Base-by-base conservation (phyloP, 2,113 vertebrate genomes). In the Pseudopipra pipra region DNA sequence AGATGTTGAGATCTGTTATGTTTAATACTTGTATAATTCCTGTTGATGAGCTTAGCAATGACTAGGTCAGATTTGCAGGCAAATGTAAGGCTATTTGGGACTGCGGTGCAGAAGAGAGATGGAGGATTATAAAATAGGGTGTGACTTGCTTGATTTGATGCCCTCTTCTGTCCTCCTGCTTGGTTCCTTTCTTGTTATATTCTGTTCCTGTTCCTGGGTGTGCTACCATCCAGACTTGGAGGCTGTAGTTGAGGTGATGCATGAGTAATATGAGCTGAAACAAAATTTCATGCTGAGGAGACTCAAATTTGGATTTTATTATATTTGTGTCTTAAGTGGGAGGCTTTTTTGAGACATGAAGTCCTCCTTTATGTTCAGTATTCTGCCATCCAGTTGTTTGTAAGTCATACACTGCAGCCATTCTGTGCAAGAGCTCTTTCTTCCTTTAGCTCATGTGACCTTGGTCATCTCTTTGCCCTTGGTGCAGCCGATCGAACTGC, bases 61-160 rank as follows among this genome's bases (percentile, higher is more conserved):
- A 73, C 14, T 28, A 39, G 63, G 47, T 59, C 55, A 61, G 16
- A 37, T 80, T 44, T 76, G 35, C 5, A 16, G 75, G 72, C 35
- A 52, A 12, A 63, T 28, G 11, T 22, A 33, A 83, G 18, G 44
- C 37, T 68, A 4, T 61, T 73, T 74, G 71, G 59, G 54, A 35
- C 33, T 77, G 56, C 49, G 1, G 1, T 82, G 27, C 47, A 19
- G 58, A 79, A 71, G 77, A 79, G 80, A 79, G 46, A 27, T 63
- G 47, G 66, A 74, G 33, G 75, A 24, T 70, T 85, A 59, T 68
- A 6, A 81, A 79, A 37, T 54, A 19, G 35, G 61, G 43, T n/a
- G 23, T 94, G 43, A 82, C 56, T 59, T 86, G 46, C 54, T 89
- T 85, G 92, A 94, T 93, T 88, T 87, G 77, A 54, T 89, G 27